A percentile compares a stretch with the other conserved stretches of the same genome.
Conservation (phyloP, 2,113 vertebrate species). For the Solenodon paradoxus region DNA sequence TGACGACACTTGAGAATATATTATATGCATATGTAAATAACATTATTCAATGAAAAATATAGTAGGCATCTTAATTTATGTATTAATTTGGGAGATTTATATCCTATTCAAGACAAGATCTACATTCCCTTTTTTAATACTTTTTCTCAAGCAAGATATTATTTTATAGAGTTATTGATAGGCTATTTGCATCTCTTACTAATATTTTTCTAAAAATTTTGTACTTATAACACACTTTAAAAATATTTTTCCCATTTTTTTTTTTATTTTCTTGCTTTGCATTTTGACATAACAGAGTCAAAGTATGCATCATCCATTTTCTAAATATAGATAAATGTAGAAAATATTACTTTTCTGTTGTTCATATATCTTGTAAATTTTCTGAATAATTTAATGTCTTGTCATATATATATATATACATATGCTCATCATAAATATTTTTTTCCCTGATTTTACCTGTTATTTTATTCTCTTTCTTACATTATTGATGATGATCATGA, state of each 20-base stretch:
- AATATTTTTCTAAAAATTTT: neutral
- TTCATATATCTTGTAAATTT: neutral
- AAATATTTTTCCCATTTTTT: neutral
- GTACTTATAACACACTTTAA: neutral
- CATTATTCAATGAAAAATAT: neutral
- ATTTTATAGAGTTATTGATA: neutral
- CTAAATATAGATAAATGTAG: neutral
- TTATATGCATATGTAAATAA: neutral
- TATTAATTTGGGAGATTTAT: neutral
- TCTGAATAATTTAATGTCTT: neutral
- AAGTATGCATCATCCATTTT: too few species aligned
- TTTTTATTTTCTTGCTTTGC: too few species aligned
- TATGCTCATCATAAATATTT: neutral
- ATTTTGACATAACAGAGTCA: too few species aligned
- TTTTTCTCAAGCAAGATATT: neutral
- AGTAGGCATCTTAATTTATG: neutral
- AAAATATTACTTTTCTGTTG: neutral
- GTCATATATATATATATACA: neutral
- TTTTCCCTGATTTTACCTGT: neutral
- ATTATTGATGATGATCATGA: neutral
- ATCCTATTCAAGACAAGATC: neutral
- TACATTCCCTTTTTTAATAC: neutral
- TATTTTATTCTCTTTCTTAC: neutral
- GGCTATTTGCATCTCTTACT: neutral
- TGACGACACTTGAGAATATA: neutral